Conservation (phyloP, 2,797 vertebrate species). For the Pipistrellus pygmaeus region DNA sequence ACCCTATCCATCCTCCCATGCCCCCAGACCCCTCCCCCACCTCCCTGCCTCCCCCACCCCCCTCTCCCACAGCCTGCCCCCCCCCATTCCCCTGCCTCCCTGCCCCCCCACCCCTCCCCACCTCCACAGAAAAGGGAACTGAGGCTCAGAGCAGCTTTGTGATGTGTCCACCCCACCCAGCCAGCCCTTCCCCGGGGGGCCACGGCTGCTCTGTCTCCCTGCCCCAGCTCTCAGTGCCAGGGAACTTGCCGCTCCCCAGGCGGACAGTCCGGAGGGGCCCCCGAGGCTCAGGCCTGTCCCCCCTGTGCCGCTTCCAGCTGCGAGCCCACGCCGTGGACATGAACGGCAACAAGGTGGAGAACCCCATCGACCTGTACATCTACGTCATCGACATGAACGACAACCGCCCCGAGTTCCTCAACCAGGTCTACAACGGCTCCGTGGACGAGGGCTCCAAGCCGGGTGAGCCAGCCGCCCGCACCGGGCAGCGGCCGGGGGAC, state of each 20-base stretch:
- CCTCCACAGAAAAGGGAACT: background rate
- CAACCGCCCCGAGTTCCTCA: slow-evolving; percentile 96
- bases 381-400: slow-evolving; percentile 98
- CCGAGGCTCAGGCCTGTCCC: rapidly evolving
- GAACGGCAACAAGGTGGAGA: slow-evolving; percentile 98
- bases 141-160: background rate
- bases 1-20: rapidly evolving
- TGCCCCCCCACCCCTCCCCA: too few species aligned
- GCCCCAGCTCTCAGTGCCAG: rapidly evolving
- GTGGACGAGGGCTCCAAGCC: slow-evolving; percentile 97
- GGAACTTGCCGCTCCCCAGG: background rate
- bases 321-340: slow-evolving; percentile 97
- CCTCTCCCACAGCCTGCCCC: too few species aligned
- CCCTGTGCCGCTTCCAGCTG: slow-evolving; percentile 87
- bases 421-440: slow-evolving; percentile 96
- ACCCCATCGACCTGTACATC: slow-evolving; percentile 98
- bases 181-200: background rate
- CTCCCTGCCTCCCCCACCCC: too few species aligned
- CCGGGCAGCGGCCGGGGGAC: too few species aligned
- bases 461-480: slow-evolving; percentile 86
- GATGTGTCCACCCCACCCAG: rapidly evolving
- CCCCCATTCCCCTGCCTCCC: too few species aligned
- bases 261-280: rapidly evolving
- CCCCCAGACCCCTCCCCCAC: too few species aligned
- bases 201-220: rapidly evolving